phyloP scores from a whole-genome alignment of 2,797 vertebrate genomes.

The Petrocephalus schoutedeni region DNA sequence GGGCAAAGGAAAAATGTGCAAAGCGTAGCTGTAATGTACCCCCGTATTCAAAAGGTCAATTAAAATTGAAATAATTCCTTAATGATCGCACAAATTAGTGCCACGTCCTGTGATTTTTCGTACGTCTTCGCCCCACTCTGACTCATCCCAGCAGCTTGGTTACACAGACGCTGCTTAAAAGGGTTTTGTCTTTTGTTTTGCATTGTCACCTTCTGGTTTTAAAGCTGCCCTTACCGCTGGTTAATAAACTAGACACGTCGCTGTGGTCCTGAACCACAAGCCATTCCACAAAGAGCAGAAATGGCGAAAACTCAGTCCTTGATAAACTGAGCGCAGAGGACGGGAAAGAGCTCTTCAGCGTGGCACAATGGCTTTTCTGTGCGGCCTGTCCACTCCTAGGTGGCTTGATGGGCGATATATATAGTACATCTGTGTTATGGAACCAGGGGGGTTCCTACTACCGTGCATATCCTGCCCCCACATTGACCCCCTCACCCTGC shows the following conservation, averaged over 20 bases:
- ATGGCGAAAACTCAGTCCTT: neutral
- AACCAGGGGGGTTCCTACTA: neutral
- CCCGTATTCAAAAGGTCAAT: slow-evolving; percentile 43
- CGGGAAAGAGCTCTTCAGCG: neutral
- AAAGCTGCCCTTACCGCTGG: neutral
- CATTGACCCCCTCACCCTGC: neutral
- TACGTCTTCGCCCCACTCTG: slow-evolving; percentile 18
- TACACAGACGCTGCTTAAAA: neutral
- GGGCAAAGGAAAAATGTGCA: slow-evolving; percentile 43
- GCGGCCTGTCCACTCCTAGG: neutral
- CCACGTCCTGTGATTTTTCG: slow-evolving; percentile 46
- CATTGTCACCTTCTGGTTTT: neutral
- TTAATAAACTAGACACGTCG: neutral
- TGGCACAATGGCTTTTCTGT: neutral
- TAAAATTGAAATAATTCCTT: slow-evolving; percentile 50
- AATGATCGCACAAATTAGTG: slow-evolving; percentile 55
- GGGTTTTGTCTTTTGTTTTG: neutral
- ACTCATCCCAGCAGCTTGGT: neutral
- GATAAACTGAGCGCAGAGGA: neutral
- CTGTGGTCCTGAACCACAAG: neutral
- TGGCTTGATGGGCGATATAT: neutral
- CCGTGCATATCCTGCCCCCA: neutral
- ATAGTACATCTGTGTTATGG: neutral
- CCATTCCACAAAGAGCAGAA: neutral
- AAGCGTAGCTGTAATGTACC: slow-evolving; percentile 37